These are phyloP conservation scores for Neolamprologus modestus DNA, from an alignment of 2,113 vertebrate species.

Conservation along the genomic window DNA sequence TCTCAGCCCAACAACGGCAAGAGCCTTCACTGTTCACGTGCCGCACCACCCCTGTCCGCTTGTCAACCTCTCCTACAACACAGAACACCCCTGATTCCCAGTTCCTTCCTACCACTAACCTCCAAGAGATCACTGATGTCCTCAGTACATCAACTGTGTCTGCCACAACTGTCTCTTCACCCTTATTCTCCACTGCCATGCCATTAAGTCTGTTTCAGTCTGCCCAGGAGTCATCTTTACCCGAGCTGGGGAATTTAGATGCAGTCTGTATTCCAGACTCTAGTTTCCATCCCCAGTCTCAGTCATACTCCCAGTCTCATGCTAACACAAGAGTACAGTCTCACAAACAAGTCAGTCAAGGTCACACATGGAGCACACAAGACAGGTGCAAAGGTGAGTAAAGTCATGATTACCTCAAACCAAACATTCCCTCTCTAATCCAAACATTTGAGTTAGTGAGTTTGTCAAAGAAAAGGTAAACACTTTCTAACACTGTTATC, in stretches of 20 bases:
- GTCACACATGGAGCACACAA: constrained; percentile 10
- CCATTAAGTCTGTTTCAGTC: constrained; percentile 28
- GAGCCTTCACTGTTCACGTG: not conserved
- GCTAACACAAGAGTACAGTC: not conserved
- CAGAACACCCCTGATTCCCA: not conserved
- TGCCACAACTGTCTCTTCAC: constrained; percentile 19
- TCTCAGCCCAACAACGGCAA: not conserved
- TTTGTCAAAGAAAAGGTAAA: not conserved
- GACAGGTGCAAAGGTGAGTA: constrained; percentile 55
- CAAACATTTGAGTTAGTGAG: not conserved
- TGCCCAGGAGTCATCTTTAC: constrained; percentile 27
- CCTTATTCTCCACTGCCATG: not conserved
- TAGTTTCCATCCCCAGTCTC: not conserved
- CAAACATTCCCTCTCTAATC: not conserved
- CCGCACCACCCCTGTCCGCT: not conserved
- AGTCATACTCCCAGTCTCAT: not conserved
- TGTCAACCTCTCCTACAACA: not conserved
- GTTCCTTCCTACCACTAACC: not conserved
- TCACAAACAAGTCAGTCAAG: constrained; percentile 28
- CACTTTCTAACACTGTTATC: not conserved
- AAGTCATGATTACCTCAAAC: not conserved
- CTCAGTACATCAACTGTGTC: constrained; percentile 12
- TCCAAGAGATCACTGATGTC: not conserved
- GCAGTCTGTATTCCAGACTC: constrained; percentile 18
- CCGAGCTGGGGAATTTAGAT: not conserved